A percentile compares a stretch with the other conserved stretches of the same genome.
phyloP scores from a whole-genome alignment of 2,888 invertebrate species.

The Serripes groenlandicus region DNA sequence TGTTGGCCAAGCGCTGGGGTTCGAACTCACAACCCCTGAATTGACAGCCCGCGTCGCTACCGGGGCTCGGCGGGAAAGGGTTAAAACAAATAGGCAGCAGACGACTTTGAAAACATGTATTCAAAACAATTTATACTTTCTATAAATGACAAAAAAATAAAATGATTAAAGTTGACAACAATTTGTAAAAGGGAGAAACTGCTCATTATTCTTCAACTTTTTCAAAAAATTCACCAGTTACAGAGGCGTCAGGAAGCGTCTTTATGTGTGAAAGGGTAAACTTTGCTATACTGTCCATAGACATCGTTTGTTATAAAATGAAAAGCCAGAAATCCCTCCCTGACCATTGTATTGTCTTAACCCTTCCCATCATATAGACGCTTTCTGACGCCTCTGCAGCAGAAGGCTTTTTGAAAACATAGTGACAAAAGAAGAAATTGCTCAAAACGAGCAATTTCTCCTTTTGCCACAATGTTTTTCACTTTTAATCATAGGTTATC shows the following conservation, averaged over 20 bases:
- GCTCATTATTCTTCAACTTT: not conserved
- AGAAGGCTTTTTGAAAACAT: not conserved
- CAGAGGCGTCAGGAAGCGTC: not conserved
- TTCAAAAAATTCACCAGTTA: not conserved
- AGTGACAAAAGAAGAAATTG: not conserved
- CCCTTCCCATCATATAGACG: not conserved
- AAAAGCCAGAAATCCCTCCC: not conserved
- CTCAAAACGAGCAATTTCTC: no score
- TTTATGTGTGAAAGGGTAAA: not conserved
- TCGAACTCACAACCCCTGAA: no score
- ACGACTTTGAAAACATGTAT: no score
- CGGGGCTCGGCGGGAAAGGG: no score
- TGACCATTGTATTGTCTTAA: not conserved
- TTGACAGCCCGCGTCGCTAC: no score
- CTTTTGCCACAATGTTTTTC: no score
- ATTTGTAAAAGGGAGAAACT: not conserved
- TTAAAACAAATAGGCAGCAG: no score
- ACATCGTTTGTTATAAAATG: no score
- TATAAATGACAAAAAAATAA: no score
- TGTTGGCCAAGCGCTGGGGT: no score
- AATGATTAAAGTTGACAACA: not conserved
- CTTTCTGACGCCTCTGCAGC: not conserved
- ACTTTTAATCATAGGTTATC: no score
- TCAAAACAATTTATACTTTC: no score
- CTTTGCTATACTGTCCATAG: not conserved